Percentiles rank a stretch among this genome's conserved stretches.
These are phyloP conservation scores for Cyaniris semiargus DNA, from an alignment of 2,888 invertebrate genomes.

Conservation along the genomic window DNA sequence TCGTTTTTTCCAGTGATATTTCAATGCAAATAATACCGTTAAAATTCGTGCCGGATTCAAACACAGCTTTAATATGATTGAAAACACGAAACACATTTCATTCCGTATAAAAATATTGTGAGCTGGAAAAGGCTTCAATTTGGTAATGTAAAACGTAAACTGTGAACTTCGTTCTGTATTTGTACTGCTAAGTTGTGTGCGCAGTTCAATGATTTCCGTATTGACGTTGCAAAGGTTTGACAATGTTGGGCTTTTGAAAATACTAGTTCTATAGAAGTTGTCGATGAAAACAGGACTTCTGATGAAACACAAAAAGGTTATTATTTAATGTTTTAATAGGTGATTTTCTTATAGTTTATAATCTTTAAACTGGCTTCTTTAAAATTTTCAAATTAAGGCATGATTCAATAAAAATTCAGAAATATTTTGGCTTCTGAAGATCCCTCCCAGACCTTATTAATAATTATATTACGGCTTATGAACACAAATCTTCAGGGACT, in stretches of 20 bases:
- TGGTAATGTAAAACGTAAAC: conserved; percentile 12
- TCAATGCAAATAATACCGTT: not conserved
- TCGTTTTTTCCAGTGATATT: not conserved
- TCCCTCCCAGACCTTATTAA: too few species aligned
- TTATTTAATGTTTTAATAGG: too few species aligned
- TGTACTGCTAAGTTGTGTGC: not conserved
- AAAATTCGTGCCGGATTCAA: conserved; percentile 5
- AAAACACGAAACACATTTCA: conserved; percentile 18
- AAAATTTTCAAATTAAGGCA: too few species aligned
- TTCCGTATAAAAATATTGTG: not conserved
- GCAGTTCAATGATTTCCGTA: not conserved
- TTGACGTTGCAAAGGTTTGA: not conserved
- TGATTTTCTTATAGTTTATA: too few species aligned
- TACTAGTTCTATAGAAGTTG: not conserved
- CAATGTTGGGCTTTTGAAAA: not conserved
- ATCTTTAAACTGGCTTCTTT: too few species aligned
- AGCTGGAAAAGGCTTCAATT: conserved; percentile 5
- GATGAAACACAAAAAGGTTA: too few species aligned
- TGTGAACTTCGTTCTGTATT: conserved; percentile 1
- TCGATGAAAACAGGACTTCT: too few species aligned
- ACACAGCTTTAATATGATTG: conserved; percentile 20
- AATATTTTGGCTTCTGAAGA: too few species aligned
- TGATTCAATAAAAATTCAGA: too few species aligned
- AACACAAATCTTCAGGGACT: too few species aligned
- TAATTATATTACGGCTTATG: too few species aligned